Conservation (phyloP, 1,140 invertebrate genomes). For the Hypsibius dujardini region DNA sequence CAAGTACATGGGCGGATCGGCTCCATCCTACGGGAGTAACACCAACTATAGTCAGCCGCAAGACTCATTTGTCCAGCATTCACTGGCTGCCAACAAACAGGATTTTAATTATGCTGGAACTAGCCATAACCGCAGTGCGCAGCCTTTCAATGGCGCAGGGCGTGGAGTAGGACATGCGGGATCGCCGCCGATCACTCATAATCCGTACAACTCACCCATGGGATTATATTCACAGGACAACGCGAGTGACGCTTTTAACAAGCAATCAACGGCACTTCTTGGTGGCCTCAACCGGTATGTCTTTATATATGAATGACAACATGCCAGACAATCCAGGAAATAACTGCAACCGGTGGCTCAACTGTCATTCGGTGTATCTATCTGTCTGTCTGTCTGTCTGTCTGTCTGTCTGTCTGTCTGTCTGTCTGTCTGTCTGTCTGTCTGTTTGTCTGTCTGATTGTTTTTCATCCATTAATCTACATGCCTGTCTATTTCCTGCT, state of each 20-base stretch:
- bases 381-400: too few species aligned
- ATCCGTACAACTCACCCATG: conserved; percentile 17
- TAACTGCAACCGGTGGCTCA: too few species aligned
- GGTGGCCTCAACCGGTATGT: neutral
- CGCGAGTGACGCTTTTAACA: conserved; percentile 5
- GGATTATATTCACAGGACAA: conserved; percentile 6
- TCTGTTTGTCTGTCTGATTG: too few species aligned
- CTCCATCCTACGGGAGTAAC: neutral
- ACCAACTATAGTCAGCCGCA: neutral
- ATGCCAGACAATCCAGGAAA: too few species aligned
- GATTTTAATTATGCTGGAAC: neutral
- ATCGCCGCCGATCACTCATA: neutral
- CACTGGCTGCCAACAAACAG: conserved; percentile 15
- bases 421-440: too few species aligned
- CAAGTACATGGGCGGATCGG: conserved; percentile 7
- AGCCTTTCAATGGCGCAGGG: neutral
- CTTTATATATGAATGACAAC: too few species aligned
- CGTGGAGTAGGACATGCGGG: neutral
- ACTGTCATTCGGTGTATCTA: too few species aligned
- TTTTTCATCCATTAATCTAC: too few species aligned
- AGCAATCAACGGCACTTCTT: neutral
- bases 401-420: too few species aligned
- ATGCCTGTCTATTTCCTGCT: too few species aligned
- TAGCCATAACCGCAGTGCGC: conserved; percentile 2
- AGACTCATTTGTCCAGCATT: conserved; percentile 7